These are phyloP conservation scores for Diplodus sargus DNA, from an alignment of 2,797 vertebrate genomes.

Conservation along the genomic window DNA sequence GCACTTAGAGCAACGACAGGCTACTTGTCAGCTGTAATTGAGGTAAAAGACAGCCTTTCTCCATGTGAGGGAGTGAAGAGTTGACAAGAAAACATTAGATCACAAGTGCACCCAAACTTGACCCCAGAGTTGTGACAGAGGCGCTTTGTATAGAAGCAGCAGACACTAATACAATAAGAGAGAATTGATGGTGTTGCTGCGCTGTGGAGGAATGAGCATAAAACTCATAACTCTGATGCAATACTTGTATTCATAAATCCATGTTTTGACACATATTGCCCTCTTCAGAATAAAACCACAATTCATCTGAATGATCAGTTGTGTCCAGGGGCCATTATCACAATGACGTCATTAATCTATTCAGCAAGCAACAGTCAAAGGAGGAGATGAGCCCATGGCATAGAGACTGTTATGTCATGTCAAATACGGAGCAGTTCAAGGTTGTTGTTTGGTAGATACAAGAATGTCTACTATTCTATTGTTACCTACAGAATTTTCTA, in stretches of 20 bases:
- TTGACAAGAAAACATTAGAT: conserved; percentile 42
- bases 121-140: conserved; percentile 51
- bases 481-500: neutral
- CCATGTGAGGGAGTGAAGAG: neutral
- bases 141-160: conserved; percentile 56
- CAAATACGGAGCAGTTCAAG: neutral
- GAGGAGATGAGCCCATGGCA: neutral
- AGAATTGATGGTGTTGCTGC: conserved; percentile 37
- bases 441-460: neutral
- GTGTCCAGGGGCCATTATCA: neutral
- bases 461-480: no score
- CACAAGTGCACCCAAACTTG: conserved; percentile 47
- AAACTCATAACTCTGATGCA: conserved; percentile 12
- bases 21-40: neutral
- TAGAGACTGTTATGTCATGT: neutral
- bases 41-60: neutral
- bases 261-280: neutral
- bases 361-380: neutral
- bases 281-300: conserved; percentile 13
- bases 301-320: conserved; percentile 9
- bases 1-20: neutral
- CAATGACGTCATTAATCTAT: neutral
- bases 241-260: conserved; percentile 29
- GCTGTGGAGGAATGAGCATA: neutral
- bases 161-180: conserved; percentile 48